Evolutionary conservation across 2,888 invertebrate species (phyloP), one percentile per base, ranked within the genome.

Genomic region (Eristalinus aeneus): DNA sequence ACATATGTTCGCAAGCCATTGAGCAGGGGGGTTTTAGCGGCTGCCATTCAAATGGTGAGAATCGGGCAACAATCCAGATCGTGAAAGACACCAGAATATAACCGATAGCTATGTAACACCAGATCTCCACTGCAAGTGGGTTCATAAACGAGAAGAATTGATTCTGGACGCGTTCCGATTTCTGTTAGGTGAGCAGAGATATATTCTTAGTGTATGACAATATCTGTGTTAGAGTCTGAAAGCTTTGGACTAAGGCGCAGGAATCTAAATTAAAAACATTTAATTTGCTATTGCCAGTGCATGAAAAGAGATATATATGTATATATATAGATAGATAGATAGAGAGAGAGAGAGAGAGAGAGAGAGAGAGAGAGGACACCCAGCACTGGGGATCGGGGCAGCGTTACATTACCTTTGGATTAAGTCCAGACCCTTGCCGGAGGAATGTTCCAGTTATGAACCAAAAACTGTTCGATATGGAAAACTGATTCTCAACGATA

Each of bases 401-500:
- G 34, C 61, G 53, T 64, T 69, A 67, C 39, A 89, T 91, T 94
- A 96, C 96, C 95, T 95, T 97, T 64, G 97, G 97, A 92, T 96
- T 97, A 88, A 96, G 93, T 89, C 96, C 96, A 88, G 96, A 96
- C 91, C 97, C 97, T 93, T 97, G 97, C 87, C 97, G 95, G 90
- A 98, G 95, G 91, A 98, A 96, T 39, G 97, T 97, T 60, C 97
- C 97, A 12, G 97, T 97, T 91, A 97, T 97, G 93, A 97, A 97
- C 97, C 97, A 97, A 93, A 97, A 96, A 90, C 94, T 96, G 93
- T 98, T 99, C 90, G 98, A 97, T 73, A 99, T 95, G 88, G 97
- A 98, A 94, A 99, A 99, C 93, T 99, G 98, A 92, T 99, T 99
- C 91, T 98, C 97, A 88, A 97, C 94, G 88, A 97, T 94, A 92